Conservation (phyloP, 2,113 vertebrate genomes). For the Rhea pennata region DNA sequence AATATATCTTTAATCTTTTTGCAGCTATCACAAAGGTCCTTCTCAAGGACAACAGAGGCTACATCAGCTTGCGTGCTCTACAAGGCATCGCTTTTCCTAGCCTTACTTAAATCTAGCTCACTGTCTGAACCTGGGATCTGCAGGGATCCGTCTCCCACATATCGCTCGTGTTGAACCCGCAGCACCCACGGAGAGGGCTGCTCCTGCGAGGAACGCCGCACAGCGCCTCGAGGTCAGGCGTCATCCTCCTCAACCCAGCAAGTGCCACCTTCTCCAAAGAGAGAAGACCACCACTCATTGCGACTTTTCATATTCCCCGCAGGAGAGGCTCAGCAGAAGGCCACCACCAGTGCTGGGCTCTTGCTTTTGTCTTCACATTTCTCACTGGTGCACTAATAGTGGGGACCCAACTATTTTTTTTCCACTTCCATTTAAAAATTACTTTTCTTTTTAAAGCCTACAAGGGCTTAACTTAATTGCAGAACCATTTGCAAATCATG, state of each 20-base stretch:
- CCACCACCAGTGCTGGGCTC: background rate
- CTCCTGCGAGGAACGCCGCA: rapidly evolving
- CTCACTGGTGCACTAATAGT: background rate
- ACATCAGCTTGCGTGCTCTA: background rate
- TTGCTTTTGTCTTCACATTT: background rate
- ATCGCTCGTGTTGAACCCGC: rapidly evolving
- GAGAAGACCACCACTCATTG: too few relatives aligned
- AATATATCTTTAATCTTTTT: background rate
- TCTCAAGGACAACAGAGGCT: background rate
- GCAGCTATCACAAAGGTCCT: background rate
- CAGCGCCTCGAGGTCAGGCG: rapidly evolving
- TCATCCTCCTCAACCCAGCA: background rate
- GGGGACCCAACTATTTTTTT: background rate
- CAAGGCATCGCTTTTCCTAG: background rate
- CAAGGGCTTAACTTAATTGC: background rate
- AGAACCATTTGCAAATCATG: background rate
- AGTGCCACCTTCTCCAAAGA: background rate
- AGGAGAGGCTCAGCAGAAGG: background rate
- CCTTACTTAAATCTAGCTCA: background rate
- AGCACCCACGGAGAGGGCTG: rapidly evolving
- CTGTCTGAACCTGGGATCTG: background rate
- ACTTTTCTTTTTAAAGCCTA: background rate
- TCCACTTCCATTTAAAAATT: too few relatives aligned
- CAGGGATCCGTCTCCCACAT: rapidly evolving
- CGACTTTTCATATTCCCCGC: background rate